These are phyloP conservation scores for Dynastes grantii DNA, from an alignment of 2,888 invertebrate genomes.

Conservation along the genomic window DNA sequence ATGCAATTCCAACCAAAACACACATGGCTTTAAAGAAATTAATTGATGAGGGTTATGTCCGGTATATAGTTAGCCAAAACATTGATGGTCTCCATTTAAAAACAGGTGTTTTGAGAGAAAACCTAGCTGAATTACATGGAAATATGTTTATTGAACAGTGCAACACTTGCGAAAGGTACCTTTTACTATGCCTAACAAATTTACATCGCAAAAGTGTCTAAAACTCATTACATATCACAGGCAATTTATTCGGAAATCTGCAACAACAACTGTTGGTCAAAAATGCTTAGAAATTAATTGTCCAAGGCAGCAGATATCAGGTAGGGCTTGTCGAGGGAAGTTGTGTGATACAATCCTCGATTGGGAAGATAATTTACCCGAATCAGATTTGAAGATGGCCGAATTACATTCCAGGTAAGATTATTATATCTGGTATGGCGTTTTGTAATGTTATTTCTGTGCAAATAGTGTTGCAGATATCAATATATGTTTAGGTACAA, in stretches of 20 bases:
- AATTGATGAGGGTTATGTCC: slow-evolving; percentile 80
- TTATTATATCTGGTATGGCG: slow-evolving; percentile 31
- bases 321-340: slow-evolving; percentile 89
- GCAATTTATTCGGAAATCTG: slow-evolving; percentile 84
- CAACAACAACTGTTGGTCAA: slow-evolving; percentile 88
- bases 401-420: slow-evolving; percentile 88
- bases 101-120: slow-evolving; percentile 86
- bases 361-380: slow-evolving; percentile 97
- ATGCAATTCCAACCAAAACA: slow-evolving; percentile 92
- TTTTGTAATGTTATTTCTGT: slow-evolving; percentile 58
- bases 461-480: slow-evolving; percentile 88
- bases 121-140: slow-evolving; percentile 95
- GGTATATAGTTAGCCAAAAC: slow-evolving; percentile 96
- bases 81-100: slow-evolving; percentile 97
- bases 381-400: slow-evolving; percentile 86
- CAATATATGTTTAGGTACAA: slow-evolving; percentile 96
- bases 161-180: slow-evolving; percentile 85
- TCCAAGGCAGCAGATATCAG: slow-evolving; percentile 75
- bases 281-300: slow-evolving; percentile 80
- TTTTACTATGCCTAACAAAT: not conserved
- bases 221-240: slow-evolving; percentile 69
- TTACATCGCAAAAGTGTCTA: not conserved
- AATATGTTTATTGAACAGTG: slow-evolving; percentile 98
- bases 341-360: slow-evolving; percentile 94
- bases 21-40: slow-evolving; percentile 94